Base-by-base conservation (phyloP, 2,888 invertebrate species). In the Andrena haemorrhoa region DNA sequence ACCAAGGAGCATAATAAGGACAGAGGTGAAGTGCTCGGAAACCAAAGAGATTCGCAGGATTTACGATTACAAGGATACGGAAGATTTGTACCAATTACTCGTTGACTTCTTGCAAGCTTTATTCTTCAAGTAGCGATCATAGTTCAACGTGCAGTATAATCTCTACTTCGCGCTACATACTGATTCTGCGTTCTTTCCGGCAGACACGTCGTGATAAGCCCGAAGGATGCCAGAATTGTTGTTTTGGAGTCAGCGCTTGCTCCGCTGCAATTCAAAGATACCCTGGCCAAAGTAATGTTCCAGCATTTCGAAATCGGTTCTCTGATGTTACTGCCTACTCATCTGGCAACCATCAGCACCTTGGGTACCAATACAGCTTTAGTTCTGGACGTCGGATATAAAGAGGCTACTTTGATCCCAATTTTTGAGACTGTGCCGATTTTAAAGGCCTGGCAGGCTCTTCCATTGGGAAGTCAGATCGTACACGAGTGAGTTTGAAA, bases 161-260 rank as follows among this genome's bases (percentile, higher is more conserved):
- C 0, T 35, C 7, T 35, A 0, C 35, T 49, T n/a, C 33, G 31
- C 74, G 20, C 6, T n/a, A 31, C 51, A 6, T 51, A 79, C 47
- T 82, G 29, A 49, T 10, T 33, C n/a, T 12, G 0, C 49, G 10
- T 56, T 58, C n/a, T 5, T 23, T 68, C 2, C 63, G 1, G 3
- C 4, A 98, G 98, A 89, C 96, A 98, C 93, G 96, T 98, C 41
- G 95, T 98, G 65, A 97, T 98, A 63, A 99, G 98, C 92, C 98
- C 99, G 0, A 98, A 99, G 94, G 99, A 98, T 90, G 95, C 98
- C 29, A 97, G 98, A 92, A 96, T 99, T 49, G 97, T 99, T 5
- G 95, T 99, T 41, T 97, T 99, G 26, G 99, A 99, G 94, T 98
- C 98, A 4, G 95, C 98, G 12, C 95, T 99, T 26, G 96, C 97